Percentiles rank a stretch among this genome's conserved stretches.
phyloP scores from a whole-genome alignment of 2,797 vertebrate genomes.

The Lacerta bilineata region DNA sequence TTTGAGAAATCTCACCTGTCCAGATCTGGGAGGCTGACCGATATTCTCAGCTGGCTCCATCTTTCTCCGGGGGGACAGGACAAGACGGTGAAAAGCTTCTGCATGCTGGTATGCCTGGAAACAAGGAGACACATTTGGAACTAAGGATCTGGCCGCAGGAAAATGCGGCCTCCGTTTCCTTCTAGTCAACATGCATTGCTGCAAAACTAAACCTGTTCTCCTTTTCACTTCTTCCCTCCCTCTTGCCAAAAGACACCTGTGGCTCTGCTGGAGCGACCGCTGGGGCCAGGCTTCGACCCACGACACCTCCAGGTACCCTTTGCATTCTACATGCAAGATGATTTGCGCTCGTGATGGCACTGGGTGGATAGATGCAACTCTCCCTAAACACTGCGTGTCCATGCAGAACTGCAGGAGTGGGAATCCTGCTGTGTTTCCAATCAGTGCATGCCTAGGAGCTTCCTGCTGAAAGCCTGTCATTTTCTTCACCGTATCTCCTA shows the following conservation, averaged over 20 bases:
- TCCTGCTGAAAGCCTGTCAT: no score
- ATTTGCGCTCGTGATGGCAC: no score
- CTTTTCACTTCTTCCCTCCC: not conserved
- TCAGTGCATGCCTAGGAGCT: no score
- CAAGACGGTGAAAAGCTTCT: constrained; percentile 86
- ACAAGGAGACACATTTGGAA: constrained; percentile 1
- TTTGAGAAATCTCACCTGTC: constrained; percentile 83
- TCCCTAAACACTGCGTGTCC: no score
- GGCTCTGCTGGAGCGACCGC: not conserved
- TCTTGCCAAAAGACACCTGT: not conserved
- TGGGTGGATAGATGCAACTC: no score
- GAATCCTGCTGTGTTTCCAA: no score
- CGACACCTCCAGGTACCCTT: no score
- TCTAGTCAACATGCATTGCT: not conserved
- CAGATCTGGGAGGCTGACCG: constrained; percentile 86
- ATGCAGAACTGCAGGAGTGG: no score
- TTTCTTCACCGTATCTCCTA: no score
- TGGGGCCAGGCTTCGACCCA: no score
- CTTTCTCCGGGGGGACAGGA: constrained; percentile 84
- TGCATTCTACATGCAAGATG: no score
- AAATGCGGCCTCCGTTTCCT: not conserved
- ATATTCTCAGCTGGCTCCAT: constrained; percentile 83
- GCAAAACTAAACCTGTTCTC: not conserved
- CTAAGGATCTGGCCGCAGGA: not conserved
- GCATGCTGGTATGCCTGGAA: constrained; percentile 86